Evolutionary conservation across 2,113 vertebrate genomes (phyloP).

Genomic region (Eublepharis macularius): DNA sequence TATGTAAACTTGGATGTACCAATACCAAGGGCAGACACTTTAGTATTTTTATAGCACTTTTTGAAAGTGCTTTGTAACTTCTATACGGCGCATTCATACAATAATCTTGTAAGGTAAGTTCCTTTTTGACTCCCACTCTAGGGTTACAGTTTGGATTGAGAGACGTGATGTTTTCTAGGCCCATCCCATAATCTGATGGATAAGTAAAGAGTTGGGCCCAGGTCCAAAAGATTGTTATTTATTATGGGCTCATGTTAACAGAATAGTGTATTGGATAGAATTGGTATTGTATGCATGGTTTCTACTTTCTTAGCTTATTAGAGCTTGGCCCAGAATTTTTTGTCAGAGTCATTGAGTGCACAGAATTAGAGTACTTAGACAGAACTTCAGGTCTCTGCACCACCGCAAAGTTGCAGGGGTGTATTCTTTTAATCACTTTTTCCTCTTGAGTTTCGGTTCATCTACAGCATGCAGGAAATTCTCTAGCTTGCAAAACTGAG

Average conservation of each 20-base stretch:
- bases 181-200: neutral
- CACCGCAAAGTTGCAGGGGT: neutral
- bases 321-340: neutral
- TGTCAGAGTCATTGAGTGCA: neutral
- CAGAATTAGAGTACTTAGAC: no score
- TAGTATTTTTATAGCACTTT: neutral
- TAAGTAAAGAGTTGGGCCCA: neutral
- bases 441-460: neutral
- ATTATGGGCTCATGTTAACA: neutral
- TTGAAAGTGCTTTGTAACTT: neutral
- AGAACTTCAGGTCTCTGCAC: neutral
- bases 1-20: accelerated
- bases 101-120: neutral
- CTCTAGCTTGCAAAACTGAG: neutral
- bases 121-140: neutral
- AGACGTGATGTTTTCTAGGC: neutral
- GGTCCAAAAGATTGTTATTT: no score
- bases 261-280: neutral
- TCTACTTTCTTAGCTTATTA: neutral
- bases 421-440: no score
- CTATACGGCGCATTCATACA: neutral
- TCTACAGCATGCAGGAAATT: neutral
- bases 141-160: neutral
- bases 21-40: neutral
- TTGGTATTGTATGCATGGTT: neutral